Conservation (phyloP, 2,888 invertebrate genomes). For the Cryptus armator region DNA sequence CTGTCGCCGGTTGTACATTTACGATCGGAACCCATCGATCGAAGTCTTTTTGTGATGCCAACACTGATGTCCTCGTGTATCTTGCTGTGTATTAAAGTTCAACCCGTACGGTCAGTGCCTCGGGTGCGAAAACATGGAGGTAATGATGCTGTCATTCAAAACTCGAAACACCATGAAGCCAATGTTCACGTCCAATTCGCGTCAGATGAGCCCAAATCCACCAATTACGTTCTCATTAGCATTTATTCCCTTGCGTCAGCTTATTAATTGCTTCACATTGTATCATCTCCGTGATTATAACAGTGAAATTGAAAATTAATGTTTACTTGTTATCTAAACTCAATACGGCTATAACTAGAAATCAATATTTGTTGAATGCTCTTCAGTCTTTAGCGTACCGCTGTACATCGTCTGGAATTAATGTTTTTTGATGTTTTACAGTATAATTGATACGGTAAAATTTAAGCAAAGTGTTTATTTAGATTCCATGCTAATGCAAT, state of each 20-base stretch:
- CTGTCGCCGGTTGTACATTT: conserved; percentile 11
- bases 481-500: too few relatives aligned
- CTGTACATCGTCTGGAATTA: too few relatives aligned
- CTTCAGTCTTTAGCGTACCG: too few relatives aligned
- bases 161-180: conserved; percentile 1
- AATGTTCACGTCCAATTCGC: not conserved
- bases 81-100: not conserved
- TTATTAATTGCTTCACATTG: conserved; percentile 8
- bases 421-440: too few relatives aligned
- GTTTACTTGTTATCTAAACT: not conserved
- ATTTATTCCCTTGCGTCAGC: not conserved
- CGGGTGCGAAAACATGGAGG: not conserved
- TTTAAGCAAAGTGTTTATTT: too few relatives aligned
- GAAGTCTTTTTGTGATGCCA: not conserved
- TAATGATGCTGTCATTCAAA: conserved; percentile 35
- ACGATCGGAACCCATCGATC: conserved; percentile 28
- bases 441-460: too few relatives aligned
- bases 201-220: conserved; percentile 9
- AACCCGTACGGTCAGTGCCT: not conserved
- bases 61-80: not conserved
- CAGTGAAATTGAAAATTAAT: not conserved
- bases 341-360: too few relatives aligned
- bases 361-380: too few relatives aligned
- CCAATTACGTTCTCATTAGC: not conserved
- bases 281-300: conserved; percentile 4